phyloP scores from a whole-genome alignment of 2,113 vertebrate genomes.

The Balaeniceps rex region DNA sequence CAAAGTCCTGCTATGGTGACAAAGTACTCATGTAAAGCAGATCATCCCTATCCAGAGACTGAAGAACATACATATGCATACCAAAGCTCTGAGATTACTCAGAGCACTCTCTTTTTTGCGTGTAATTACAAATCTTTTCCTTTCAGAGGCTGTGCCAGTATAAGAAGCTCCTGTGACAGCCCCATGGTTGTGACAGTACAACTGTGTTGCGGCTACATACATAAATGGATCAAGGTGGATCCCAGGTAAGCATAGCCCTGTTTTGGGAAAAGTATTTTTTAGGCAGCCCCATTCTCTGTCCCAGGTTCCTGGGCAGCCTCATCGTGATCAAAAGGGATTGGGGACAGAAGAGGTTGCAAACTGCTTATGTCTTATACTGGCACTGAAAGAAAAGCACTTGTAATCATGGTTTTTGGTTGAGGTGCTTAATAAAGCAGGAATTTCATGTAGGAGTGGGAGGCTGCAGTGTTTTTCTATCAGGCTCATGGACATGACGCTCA shows the following conservation, averaged over 20 bases:
- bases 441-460: neutral
- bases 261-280: neutral
- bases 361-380: neutral
- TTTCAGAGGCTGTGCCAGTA: neutral
- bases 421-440: neutral
- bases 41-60: conserved; percentile 52
- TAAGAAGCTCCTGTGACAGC: neutral
- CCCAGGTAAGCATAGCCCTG: neutral
- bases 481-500: too few relatives aligned
- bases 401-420: neutral
- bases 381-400: neutral
- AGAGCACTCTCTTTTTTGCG: neutral
- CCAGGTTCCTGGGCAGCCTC: neutral
- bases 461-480: neutral
- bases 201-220: neutral
- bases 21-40: conserved; percentile 52
- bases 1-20: conserved; percentile 49
- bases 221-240: neutral
- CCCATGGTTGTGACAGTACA: neutral
- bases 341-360: neutral
- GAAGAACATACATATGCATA: conserved; percentile 48
- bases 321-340: accelerated
- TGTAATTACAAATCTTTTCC: conserved; percentile 51
- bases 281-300: neutral
- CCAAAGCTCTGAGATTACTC: conserved; percentile 47